Evolutionary conservation across 2,113 vertebrate genomes (phyloP).

Genomic region (Oceanodroma tethys): DNA sequence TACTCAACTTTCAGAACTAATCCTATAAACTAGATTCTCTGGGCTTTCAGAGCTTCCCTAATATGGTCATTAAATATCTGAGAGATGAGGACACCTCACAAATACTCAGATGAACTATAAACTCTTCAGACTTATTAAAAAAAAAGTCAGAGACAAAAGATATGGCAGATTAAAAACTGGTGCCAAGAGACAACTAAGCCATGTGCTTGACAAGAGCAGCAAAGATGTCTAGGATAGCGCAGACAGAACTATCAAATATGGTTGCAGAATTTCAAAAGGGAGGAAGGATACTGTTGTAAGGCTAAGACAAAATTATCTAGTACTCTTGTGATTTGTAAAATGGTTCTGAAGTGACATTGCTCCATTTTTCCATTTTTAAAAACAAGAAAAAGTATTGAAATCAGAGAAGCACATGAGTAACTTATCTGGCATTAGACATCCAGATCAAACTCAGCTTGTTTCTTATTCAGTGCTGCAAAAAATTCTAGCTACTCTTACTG

Average conservation of each 20-base stretch:
- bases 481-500: background rate
- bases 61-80: slow-evolving; percentile 54
- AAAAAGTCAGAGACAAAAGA: background rate
- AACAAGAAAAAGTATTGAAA: background rate
- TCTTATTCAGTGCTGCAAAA: background rate
- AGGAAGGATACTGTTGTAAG: background rate
- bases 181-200: background rate
- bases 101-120: slow-evolving; percentile 25
- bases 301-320: background rate
- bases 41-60: slow-evolving; percentile 46
- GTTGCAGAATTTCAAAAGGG: background rate
- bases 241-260: background rate
- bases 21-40: background rate
- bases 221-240: background rate
- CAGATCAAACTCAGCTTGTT: background rate
- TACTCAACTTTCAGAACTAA: background rate
- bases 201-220: background rate
- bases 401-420: background rate
- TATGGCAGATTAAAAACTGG: background rate
- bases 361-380: background rate
- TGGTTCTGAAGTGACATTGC: background rate
- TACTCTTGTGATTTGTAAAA: background rate
- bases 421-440: background rate
- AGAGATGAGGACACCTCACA: slow-evolving; percentile 45
- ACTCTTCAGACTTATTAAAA: background rate